phyloP scores from a whole-genome alignment of 2,888 invertebrate species.

The Julus scanicus region DNA sequence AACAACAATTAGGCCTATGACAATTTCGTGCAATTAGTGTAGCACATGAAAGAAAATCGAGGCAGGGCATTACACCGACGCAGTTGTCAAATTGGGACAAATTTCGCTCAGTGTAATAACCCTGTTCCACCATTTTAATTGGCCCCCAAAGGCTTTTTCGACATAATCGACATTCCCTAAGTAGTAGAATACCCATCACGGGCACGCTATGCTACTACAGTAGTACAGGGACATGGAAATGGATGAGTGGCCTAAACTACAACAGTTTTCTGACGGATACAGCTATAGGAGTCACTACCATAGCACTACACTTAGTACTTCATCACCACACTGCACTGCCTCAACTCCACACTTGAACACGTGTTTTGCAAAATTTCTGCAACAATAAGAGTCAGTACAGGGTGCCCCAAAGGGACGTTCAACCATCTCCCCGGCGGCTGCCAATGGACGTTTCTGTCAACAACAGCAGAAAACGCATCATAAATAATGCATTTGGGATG shows the following conservation, averaged over 20 bases:
- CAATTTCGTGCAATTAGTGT: background rate
- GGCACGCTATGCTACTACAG: background rate
- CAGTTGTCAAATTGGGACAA: conserved; percentile 3
- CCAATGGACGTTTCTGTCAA: conserved; percentile 35
- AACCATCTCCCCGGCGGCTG: background rate
- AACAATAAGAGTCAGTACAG: too few species aligned
- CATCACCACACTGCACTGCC: too few species aligned
- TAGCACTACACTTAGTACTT: too few species aligned
- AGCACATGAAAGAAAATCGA: conserved; percentile 23
- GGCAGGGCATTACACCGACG: conserved; percentile 14
- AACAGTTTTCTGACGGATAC: too few species aligned
- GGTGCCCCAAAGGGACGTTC: background rate
- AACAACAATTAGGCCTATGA: background rate
- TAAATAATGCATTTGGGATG: conserved; percentile 38
- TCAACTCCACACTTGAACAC: too few species aligned
- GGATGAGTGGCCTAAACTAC: too few species aligned
- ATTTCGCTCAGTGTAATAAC: conserved; percentile 24
- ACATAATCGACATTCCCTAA: background rate
- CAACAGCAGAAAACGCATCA: background rate
- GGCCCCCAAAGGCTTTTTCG: conserved; percentile 27
- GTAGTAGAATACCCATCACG: background rate
- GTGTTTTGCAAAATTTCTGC: too few species aligned
- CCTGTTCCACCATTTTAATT: conserved; percentile 38
- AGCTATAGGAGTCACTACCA: too few species aligned
- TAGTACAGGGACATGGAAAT: background rate